Base-by-base conservation (phyloP, 2,888 invertebrate genomes). In the Galerucella nymphaeae region DNA sequence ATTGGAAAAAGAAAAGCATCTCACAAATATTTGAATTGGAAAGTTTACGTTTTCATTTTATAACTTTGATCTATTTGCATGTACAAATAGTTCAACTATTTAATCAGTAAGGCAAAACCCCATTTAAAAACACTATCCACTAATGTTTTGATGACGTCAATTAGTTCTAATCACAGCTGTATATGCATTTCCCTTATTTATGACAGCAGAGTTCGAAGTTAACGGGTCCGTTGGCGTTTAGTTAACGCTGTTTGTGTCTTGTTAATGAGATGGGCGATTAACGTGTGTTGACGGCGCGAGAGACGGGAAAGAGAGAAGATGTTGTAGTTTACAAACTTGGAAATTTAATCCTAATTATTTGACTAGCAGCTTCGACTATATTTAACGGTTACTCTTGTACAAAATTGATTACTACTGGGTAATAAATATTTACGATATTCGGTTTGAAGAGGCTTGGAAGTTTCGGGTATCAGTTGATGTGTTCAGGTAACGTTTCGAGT, bases 211-310 rank as follows among this genome's bases (percentile, higher is more conserved):
- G 69, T 70, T 55, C 69, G 42, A 63, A 61, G 63, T 70, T 70
- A 23, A 61, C 63, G 59, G 20, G 50, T 42, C 23, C 23, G 53
- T 70, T 63, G n/a, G 58, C 42, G n/a, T 41, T 30, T 41, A 62
- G 69, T 63, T 57, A 72, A 72, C 64, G 48, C 45, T 68, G 68
- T 72, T 72, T 68, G 64, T 68, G 67, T 58, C 72, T 68, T 30
- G 68, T 63, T 72, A 68, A 72, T 72, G 72, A 72, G 68, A 72
- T 63, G 42, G 58, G 72, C 58, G 72, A 72, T 72, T 72, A 72
- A 68, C 57, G 65, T 50, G 64, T 64, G 50, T 50, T 50, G 58
- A 38, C 61, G 68, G 68, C 9, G 45, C 9, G 20, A 42, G 23
- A 55, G 65, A 66, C 59, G 58, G 41, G 67, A 48, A 59, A 59